Percentiles rank a stretch among this genome's conserved stretches.
Evolutionary conservation across 2,888 invertebrate species (phyloP).

Genomic region (Adelognathus sp.): DNA sequence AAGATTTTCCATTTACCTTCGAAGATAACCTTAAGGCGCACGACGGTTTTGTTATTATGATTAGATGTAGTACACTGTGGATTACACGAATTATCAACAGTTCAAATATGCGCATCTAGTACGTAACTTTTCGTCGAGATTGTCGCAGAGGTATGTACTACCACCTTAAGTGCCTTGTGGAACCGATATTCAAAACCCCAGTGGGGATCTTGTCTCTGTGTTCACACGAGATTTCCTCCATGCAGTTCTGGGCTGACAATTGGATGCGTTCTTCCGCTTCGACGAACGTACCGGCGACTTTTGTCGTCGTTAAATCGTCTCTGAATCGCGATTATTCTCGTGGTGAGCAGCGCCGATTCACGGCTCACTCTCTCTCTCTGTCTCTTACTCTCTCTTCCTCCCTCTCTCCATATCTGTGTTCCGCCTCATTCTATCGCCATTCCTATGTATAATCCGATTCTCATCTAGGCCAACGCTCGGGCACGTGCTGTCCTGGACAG

Average conservation of each 20-base stretch:
- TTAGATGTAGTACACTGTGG: too few species aligned
- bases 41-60: too few species aligned
- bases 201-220: background rate
- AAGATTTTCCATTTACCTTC: too few species aligned
- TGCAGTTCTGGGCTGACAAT: background rate
- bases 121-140: too few species aligned
- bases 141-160: too few species aligned
- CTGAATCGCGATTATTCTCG: constrained; percentile 27
- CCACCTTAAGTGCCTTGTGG: background rate
- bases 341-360: background rate
- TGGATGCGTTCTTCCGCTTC: constrained; percentile 8
- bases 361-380: background rate
- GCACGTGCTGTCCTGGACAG: constrained; percentile 20
- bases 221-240: constrained; percentile 13
- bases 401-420: background rate
- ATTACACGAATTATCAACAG: too few species aligned
- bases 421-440: background rate
- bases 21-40: too few species aligned
- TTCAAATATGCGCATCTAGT: too few species aligned
- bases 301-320: constrained; percentile 17
- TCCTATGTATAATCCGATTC: background rate
- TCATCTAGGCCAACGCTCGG: constrained; percentile 14
- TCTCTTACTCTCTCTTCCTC: background rate
- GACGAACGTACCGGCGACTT: constrained; percentile 9
- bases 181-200: background rate